Evolutionary conservation across 2,797 vertebrate genomes (phyloP).

Genomic region (Sebastes aleutianus): DNA sequence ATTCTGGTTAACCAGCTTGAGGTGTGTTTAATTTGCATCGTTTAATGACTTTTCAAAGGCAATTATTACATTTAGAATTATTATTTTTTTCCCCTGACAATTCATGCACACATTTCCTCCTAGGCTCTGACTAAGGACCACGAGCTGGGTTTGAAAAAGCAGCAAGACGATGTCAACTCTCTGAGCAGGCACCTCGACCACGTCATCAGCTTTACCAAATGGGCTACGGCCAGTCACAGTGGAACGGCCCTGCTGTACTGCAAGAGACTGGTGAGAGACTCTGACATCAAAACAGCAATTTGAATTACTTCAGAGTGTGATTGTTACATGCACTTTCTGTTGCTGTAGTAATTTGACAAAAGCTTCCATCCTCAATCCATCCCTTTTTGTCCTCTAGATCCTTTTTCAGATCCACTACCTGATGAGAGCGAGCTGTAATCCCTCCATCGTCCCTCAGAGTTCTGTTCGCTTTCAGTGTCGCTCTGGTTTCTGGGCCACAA

Average conservation of each 20-base stretch:
- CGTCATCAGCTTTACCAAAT: constrained; percentile 95
- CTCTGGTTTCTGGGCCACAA: constrained; percentile 85
- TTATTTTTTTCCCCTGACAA: neutral
- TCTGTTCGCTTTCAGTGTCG: constrained; percentile 85
- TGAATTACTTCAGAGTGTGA: neutral
- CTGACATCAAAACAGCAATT: neutral
- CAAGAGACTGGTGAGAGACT: constrained; percentile 90
- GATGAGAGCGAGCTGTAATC: constrained; percentile 83
- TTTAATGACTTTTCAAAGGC: neutral
- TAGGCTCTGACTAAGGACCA: constrained; percentile 89
- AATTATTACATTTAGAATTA: accelerated
- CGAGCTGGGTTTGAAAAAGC: constrained; percentile 90
- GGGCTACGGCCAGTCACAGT: constrained; percentile 94
- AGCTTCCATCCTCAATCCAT: too few species aligned
- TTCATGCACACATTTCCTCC: neutral
- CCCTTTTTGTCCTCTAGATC: constrained; percentile 65
- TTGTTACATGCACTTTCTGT: neutral
- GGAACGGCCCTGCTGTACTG: constrained; percentile 95
- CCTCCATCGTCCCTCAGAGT: constrained; percentile 82
- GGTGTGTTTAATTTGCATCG: constrained; percentile 72
- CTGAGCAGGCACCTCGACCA: constrained; percentile 93
- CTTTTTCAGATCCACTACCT: constrained; percentile 85
- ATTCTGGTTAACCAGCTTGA: constrained; percentile 95
- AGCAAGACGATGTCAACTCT: constrained; percentile 88
- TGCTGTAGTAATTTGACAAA: neutral